Conservation (phyloP, 2,113 vertebrate genomes). For the Mustela lutreola region DNA sequence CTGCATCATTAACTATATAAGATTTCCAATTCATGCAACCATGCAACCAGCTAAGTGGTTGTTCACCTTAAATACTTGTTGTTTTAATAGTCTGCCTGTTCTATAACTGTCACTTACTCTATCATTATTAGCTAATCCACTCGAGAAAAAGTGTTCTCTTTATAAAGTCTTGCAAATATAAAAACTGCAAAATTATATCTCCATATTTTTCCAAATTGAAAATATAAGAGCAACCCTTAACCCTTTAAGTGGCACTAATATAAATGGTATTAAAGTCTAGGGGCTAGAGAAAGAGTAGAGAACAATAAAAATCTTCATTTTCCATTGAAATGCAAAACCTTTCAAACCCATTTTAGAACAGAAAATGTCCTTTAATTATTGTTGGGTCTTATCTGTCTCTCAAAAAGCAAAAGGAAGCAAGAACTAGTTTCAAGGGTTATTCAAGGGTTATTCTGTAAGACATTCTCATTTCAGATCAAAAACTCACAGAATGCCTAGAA, state of each 20-base stretch:
- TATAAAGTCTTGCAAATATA: constrained; percentile 18
- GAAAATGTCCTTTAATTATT: neutral
- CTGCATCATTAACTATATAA: constrained; percentile 33
- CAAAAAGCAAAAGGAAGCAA: neutral
- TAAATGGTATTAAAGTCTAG: constrained; percentile 1
- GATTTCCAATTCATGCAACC: constrained; percentile 64
- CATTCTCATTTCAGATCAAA: neutral
- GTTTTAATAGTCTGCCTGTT: neutral
- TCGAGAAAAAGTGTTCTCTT: constrained; percentile 10
- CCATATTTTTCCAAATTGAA: constrained; percentile 34
- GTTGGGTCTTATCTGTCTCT: neutral
- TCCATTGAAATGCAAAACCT: neutral
- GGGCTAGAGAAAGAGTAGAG: neutral
- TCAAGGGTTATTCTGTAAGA: neutral
- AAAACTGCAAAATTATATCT: neutral
- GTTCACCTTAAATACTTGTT: constrained; percentile 46
- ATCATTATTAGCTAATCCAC: neutral
- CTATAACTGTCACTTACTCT: neutral
- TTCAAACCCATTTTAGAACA: constrained; percentile 16
- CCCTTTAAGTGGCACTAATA: neutral
- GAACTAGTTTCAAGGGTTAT: neutral
- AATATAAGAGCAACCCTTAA: neutral
- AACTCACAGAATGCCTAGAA: neutral
- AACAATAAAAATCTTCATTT: neutral
- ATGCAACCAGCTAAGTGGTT: neutral